These are phyloP conservation scores for Recurvirostra avosetta DNA, from an alignment of 2,113 vertebrate genomes.

Conservation along the genomic window DNA sequence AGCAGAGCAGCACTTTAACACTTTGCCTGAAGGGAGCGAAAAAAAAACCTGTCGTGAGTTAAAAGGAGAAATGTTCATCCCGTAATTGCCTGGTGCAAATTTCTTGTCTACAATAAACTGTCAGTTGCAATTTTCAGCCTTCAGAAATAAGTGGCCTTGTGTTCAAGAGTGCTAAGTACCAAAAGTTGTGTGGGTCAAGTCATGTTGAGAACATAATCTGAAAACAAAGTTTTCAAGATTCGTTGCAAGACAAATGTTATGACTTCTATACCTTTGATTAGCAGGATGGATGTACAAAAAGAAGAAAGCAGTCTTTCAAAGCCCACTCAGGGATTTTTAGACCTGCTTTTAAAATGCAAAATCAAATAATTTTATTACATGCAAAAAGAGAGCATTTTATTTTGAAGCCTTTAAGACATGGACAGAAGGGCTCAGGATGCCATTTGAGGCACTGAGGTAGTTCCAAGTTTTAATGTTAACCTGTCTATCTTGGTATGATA, in stretches of 20 bases:
- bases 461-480: background rate
- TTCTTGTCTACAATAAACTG: background rate
- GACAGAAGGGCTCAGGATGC: background rate
- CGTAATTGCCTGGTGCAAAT: background rate
- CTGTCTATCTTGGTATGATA: background rate
- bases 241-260: background rate
- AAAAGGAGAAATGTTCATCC: background rate
- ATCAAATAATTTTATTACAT: background rate
- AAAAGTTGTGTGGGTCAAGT: background rate
- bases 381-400: background rate
- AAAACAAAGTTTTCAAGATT: background rate
- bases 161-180: background rate
- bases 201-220: background rate
- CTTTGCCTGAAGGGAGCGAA: slow-evolving; percentile 29
- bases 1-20: slow-evolving; percentile 28
- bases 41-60: background rate
- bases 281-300: background rate
- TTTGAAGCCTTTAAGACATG: background rate
- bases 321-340: background rate
- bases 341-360: background rate
- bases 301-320: background rate
- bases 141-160: background rate
- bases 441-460: background rate
- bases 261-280: background rate
- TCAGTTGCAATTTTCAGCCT: background rate